Evolutionary conservation across 2,113 vertebrate genomes (phyloP), one percentile per base, ranked within the genome.

Genomic region (Syngnathus typhle): DNA sequence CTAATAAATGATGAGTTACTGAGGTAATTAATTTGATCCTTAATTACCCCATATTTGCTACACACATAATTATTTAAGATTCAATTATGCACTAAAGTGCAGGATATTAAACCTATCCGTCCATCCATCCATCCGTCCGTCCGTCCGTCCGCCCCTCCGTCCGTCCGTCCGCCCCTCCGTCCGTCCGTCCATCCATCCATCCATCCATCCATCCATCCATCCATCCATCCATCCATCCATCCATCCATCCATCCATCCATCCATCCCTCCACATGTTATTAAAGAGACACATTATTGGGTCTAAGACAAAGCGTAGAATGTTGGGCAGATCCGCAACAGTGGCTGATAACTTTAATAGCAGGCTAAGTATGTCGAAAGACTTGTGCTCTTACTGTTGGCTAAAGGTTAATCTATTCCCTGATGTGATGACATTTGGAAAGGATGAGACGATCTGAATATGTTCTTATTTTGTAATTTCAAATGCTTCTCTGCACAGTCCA

Each of bases 361-460:
- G 37, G 38, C 19, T 41, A 41, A 61, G 19, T 61, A 41, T 61
- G 59, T 61, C 9, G 1, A 12, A 61, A 61, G 18, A 61, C 41
- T 61, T 61, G 10, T 6, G 15, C 15, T 61, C 9, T 21, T 41
- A 61, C n/a, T n/a, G 64, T 81, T 71, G 63, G 67, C 71, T 68
- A 84, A 89, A 91, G 88, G 88, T 88, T 88, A 86, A 90, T 88
- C 44, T 84, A 89, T 89, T 89, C 90, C 76, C 80, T 67, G 63
- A 71, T 82, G 70, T 78, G 66, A 66, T 88, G 85, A 83, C 85
- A 90, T 90, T 90, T 90, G 73, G 9, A 73, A 81, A 77, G 3
- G 23, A 78, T 75, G 68, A 55, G 61, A 71, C 38, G 58, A 2
- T 61, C 65, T 21, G 69, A 71, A 74, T 66, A 16, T 69, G 51